Evolutionary conservation across 1,140 invertebrate species (phyloP).

Genomic region (Sipha flava): DNA sequence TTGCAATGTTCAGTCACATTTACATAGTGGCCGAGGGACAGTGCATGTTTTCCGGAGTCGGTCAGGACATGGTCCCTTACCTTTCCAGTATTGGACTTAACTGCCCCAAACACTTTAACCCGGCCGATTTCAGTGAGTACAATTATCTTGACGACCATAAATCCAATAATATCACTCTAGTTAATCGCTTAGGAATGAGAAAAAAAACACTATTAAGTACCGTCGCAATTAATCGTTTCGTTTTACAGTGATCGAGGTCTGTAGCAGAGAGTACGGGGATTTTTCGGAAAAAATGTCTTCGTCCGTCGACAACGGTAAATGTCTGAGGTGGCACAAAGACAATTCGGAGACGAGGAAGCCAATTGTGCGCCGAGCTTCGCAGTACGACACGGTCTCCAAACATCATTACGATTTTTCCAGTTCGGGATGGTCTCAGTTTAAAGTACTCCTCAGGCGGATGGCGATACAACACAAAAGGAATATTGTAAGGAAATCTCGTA

Average conservation of each 20-base stretch:
- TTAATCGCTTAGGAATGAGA: no score
- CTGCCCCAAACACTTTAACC: conserved; percentile 70
- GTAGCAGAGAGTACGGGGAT: conserved; percentile 62
- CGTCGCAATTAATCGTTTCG: conserved; percentile 33
- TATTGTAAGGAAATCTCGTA: conserved; percentile 53
- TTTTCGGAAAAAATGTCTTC: conserved; percentile 55
- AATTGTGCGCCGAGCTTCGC: conserved; percentile 3
- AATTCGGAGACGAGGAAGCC: conserved; percentile 32
- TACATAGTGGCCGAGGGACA: conserved; percentile 65
- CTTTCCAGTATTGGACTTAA: conserved; percentile 55
- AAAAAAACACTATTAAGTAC: no score
- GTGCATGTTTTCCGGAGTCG: conserved; percentile 63
- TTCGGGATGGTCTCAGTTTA: conserved; percentile 56
- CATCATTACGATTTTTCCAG: conserved; percentile 49
- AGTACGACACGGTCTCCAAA: conserved; percentile 34
- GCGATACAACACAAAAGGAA: conserved; percentile 54
- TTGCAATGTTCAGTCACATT: conserved; percentile 66
- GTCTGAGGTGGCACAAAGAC: conserved; percentile 45
- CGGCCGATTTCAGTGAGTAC: conserved; percentile 68
- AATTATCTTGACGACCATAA: neutral
- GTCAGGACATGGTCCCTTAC: conserved; percentile 59
- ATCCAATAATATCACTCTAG: no score
- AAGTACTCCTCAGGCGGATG: conserved; percentile 56
- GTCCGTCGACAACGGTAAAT: conserved; percentile 54
- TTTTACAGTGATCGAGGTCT: conserved; percentile 64